Conservation (phyloP, 2,797 vertebrate genomes). For the Gallinago solitaria region DNA sequence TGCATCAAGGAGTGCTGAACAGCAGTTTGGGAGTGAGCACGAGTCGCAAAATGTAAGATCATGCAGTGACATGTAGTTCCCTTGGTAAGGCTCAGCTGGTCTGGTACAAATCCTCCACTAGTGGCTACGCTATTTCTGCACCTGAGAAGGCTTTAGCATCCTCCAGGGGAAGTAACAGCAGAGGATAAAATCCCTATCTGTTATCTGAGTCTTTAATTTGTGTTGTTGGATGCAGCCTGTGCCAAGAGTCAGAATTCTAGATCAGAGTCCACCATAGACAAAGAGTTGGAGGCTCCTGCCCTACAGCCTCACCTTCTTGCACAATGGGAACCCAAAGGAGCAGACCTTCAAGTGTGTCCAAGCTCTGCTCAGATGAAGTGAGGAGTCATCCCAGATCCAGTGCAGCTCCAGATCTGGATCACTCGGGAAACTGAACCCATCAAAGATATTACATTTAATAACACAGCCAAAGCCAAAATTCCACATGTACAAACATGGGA, state of each 20-base stretch:
- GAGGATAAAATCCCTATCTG: neutral
- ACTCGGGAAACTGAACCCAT: neutral
- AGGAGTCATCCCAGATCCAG: neutral
- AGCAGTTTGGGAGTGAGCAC: neutral
- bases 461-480: neutral
- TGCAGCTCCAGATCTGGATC: neutral
- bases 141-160: neutral
- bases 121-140: neutral
- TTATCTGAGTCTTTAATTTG: neutral
- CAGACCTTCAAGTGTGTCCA: neutral
- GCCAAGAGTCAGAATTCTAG: neutral
- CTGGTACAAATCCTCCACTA: neutral
- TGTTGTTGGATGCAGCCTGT: neutral
- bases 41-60: neutral
- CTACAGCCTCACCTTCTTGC: neutral
- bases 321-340: neutral
- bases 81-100: neutral
- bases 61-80: neutral
- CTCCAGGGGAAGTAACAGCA: neutral
- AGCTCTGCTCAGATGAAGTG: neutral
- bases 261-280: neutral
- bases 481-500: neutral
- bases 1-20: neutral
- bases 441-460: conserved; percentile 7
- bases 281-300: neutral